A percentile compares a stretch with the other conserved stretches of the same genome.
Conservation (phyloP, 2,113 vertebrate genomes). For the Synodontis membranacea region DNA sequence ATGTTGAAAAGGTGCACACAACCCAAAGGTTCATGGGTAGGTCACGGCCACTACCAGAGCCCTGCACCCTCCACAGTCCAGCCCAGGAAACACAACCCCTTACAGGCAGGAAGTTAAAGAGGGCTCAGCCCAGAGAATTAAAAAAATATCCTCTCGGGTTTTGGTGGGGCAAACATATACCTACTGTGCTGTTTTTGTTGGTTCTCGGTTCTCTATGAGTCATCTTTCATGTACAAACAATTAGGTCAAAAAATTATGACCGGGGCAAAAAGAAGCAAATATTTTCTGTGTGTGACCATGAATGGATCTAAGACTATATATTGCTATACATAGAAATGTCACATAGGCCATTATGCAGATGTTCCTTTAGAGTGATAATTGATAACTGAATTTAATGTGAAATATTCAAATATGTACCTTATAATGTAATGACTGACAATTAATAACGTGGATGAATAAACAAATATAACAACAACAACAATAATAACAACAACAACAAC, state of each 20-base stretch:
- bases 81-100: slow-evolving; percentile 66
- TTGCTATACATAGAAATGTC: not conserved
- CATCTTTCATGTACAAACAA: slow-evolving; percentile 66
- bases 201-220: slow-evolving; percentile 68
- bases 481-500: too few relatives aligned
- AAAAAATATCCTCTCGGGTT: slow-evolving; percentile 56
- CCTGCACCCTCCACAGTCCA: slow-evolving; percentile 13
- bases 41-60: slow-evolving; percentile 16
- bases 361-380: not conserved
- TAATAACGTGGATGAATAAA: not conserved
- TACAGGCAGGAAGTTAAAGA: slow-evolving; percentile 67
- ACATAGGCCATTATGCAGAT: not conserved
- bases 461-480: not conserved
- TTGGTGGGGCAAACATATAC: slow-evolving; percentile 48
- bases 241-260: slow-evolving; percentile 57
- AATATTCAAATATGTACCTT: not conserved
- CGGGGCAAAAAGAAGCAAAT: slow-evolving; percentile 70
- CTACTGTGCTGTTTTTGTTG: slow-evolving; percentile 67
- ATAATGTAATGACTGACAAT: not conserved
- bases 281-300: slow-evolving; percentile 48
- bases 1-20: slow-evolving; percentile 34
- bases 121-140: slow-evolving; percentile 61
- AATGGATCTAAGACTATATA: not conserved
- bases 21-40: slow-evolving; percentile 10
- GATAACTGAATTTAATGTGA: not conserved